Evolutionary conservation across 2,797 vertebrate genomes (phyloP).

Genomic region (Amblyraja radiata): DNA sequence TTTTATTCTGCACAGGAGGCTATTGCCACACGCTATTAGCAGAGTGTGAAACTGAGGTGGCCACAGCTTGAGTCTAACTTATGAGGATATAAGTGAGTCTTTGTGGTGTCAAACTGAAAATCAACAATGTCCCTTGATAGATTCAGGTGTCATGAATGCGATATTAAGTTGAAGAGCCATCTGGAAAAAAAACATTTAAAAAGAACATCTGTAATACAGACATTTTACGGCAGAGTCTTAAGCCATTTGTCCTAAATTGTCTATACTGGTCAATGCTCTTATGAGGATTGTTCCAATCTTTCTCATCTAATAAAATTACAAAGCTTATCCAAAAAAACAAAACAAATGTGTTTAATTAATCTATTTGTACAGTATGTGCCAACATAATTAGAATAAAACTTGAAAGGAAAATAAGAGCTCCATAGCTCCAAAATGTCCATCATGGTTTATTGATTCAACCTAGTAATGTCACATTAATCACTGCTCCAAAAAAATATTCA

Average conservation of each 20-base stretch:
- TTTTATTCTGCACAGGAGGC: background rate
- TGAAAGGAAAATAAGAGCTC: background rate
- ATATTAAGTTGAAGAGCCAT: background rate
- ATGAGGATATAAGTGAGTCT: background rate
- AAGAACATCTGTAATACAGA: background rate
- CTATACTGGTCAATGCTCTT: no score
- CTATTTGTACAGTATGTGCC: background rate
- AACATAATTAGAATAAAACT: background rate
- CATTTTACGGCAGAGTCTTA: background rate
- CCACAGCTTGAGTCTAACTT: background rate
- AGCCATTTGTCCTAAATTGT: background rate
- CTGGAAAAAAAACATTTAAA: constrained; percentile 1
- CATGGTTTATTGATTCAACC: background rate
- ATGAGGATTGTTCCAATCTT: background rate
- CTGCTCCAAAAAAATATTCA: background rate
- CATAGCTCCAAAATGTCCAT: background rate
- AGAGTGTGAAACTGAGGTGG: background rate
- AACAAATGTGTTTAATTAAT: background rate
- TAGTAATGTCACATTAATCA: background rate
- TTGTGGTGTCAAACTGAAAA: background rate
- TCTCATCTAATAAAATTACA: background rate
- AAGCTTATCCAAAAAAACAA: background rate
- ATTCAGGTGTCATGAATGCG: background rate
- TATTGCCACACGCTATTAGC: background rate
- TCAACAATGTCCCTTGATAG: background rate